A percentile compares a stretch with the other conserved stretches of the same genome.
phyloP scores from a whole-genome alignment of 2,113 vertebrate genomes.

The Sprattus sprattus region DNA sequence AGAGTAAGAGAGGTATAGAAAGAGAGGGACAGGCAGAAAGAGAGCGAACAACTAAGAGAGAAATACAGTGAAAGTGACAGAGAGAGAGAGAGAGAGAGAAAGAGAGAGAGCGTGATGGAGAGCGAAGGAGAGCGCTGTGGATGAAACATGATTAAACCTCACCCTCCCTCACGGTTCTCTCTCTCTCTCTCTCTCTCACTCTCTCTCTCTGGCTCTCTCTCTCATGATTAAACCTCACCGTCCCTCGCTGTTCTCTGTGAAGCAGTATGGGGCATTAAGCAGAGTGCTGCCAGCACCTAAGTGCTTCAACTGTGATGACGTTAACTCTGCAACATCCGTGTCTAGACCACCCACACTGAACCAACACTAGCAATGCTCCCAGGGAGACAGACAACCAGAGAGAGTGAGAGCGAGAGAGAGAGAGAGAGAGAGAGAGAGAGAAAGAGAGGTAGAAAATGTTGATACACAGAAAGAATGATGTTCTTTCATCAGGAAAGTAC shows the following conservation, averaged over 20 bases:
- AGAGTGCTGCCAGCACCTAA: neutral
- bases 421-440: neutral
- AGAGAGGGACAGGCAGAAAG: neutral
- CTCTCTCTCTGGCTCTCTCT: too few species aligned
- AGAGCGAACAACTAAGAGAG: neutral
- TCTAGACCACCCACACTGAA: neutral
- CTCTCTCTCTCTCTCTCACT: too few species aligned
- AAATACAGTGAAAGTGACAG: neutral
- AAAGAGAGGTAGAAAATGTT: neutral
- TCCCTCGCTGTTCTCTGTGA: neutral
- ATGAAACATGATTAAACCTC: neutral
- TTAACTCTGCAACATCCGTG: neutral
- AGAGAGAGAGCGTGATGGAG: neutral
- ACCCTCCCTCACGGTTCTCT: neutral
- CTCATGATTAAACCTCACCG: too few species aligned
- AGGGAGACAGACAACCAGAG: neutral
- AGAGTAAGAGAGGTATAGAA: too few species aligned
- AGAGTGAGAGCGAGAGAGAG: neutral
- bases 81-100: neutral
- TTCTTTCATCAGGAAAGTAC: slow-evolving; percentile 1
- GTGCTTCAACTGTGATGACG: neutral
- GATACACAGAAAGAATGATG: neutral
- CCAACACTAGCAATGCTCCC: neutral
- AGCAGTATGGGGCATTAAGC: neutral
- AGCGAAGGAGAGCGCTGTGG: neutral